phyloP scores from a whole-genome alignment of 2,888 invertebrate species.

The Nycteola revayana region DNA sequence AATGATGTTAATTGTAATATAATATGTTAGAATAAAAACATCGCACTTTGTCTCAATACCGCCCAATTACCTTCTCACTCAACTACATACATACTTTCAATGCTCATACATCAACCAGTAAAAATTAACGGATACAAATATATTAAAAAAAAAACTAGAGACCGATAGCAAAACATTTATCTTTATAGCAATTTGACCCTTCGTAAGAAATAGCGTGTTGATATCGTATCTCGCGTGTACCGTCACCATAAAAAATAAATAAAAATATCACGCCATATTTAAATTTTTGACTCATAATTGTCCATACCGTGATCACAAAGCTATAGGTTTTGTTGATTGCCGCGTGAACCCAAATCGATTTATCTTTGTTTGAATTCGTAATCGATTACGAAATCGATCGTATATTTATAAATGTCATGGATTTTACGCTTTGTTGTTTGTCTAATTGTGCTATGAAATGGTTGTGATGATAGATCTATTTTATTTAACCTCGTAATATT shows the following conservation, averaged over 20 bases:
- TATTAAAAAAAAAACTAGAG: too few relatives aligned
- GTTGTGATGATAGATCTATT: conserved; percentile 30
- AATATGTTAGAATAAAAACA: too few relatives aligned
- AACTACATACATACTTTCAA: too few relatives aligned
- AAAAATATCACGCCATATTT: conserved; percentile 41
- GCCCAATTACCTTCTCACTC: too few relatives aligned
- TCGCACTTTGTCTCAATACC: too few relatives aligned
- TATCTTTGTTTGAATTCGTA: conserved; percentile 46
- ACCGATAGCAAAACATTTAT: conserved; percentile 44
- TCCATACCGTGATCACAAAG: conserved; percentile 42
- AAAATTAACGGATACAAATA: too few relatives aligned
- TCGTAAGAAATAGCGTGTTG: conserved; percentile 44
- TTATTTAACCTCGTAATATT: conserved; percentile 26
- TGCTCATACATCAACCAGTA: too few relatives aligned
- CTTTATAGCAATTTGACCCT: conserved; percentile 46
- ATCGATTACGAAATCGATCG: conserved; percentile 54
- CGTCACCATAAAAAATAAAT: conserved; percentile 45
- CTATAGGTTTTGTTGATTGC: conserved; percentile 50
- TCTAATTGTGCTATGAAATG: conserved; percentile 43
- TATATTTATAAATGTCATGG: conserved; percentile 65
- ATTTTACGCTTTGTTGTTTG: conserved; percentile 49
- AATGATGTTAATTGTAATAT: too few relatives aligned
- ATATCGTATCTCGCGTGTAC: conserved; percentile 57
- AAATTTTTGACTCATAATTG: conserved; percentile 44
- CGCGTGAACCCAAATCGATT: conserved; percentile 43